These are phyloP conservation scores for Pterobdella sp. DNA, from an alignment of 2,888 invertebrate species.

Conservation along the genomic window DNA sequence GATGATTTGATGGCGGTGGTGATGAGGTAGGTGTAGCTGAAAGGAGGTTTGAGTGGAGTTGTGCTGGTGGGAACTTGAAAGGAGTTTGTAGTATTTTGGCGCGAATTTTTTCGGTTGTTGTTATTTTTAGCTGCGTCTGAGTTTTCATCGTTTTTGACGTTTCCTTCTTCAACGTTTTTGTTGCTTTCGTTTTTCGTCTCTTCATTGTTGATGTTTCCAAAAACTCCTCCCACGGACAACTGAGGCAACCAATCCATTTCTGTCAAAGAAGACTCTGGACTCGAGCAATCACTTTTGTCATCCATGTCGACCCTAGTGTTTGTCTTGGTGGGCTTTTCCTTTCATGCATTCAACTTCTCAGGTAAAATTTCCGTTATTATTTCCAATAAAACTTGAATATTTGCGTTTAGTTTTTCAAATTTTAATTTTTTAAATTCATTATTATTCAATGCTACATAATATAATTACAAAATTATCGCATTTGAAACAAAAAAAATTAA, in stretches of 20 bases:
- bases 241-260: constrained; percentile 56
- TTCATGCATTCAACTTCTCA: no score
- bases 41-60: constrained; percentile 59
- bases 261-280: constrained; percentile 53
- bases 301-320: no score
- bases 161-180: constrained; percentile 13
- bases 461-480: no score
- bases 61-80: constrained; percentile 61
- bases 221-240: constrained; percentile 39
- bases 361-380: no score
- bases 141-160: background rate
- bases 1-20: constrained; percentile 63
- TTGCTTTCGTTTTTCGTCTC: background rate
- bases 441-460: no score
- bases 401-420: no score
- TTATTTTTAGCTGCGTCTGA: background rate
- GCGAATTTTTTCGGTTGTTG: background rate
- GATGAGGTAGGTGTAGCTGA: constrained; percentile 66
- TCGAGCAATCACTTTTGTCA: constrained; percentile 39
- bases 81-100: constrained; percentile 39
- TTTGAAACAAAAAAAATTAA: no score
- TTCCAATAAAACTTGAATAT: no score
- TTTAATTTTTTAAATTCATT: no score
- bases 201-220: constrained; percentile 20
- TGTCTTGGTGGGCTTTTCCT: no score